A percentile compares a stretch with the other conserved stretches of the same genome.
Evolutionary conservation across 2,113 vertebrate species (phyloP).

Genomic region (Syngnathus typhle): DNA sequence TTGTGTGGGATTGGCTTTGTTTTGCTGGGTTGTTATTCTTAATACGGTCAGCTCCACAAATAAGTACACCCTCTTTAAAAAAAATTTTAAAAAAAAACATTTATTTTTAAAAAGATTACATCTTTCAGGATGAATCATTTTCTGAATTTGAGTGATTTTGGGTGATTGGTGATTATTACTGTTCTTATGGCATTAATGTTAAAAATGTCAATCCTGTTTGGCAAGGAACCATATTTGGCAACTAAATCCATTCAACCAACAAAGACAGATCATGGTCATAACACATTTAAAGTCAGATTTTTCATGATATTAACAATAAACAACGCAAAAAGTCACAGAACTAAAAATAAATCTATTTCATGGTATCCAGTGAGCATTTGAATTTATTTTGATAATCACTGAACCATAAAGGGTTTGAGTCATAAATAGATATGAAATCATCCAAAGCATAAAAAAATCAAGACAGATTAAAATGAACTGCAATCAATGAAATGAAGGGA

Average conservation of each 20-base stretch:
- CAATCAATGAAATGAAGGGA: slow-evolving; percentile 51
- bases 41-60: too few species aligned
- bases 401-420: background rate
- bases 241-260: background rate
- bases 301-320: too few species aligned
- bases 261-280: background rate
- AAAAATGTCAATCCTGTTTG: background rate
- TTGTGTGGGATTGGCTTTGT: background rate
- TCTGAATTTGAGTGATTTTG: too few species aligned
- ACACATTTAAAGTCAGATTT: background rate
- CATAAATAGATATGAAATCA: slow-evolving; percentile 23
- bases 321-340: too few species aligned
- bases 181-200: too few species aligned
- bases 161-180: too few species aligned
- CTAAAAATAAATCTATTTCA: background rate
- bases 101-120: too few species aligned
- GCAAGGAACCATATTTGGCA: background rate
- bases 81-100: too few species aligned
- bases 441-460: slow-evolving; percentile 34
- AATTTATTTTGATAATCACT: background rate
- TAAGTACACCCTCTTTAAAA: too few species aligned
- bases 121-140: too few species aligned
- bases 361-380: background rate
- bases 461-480: slow-evolving; percentile 49
- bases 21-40: background rate